Evolutionary conservation across 2,888 invertebrate species (phyloP), one percentile per base, ranked within the genome.

Genomic region (Pseudococcus viburni): DNA sequence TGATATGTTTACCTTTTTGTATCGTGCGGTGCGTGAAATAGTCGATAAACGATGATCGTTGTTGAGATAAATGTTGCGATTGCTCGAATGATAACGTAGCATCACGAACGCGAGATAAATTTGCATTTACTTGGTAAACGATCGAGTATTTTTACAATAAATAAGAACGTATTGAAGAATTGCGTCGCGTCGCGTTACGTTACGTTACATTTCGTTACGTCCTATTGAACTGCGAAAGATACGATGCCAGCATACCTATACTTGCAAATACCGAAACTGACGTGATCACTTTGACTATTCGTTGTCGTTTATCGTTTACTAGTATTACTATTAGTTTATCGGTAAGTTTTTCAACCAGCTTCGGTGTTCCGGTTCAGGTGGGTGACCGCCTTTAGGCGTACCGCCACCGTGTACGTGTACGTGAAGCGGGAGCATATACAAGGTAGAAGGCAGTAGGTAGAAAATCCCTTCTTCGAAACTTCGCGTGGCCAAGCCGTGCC

Each of bases 401-500:
- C 12, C 26, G 15, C 26, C 39, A 12, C 39, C 33, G 33, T 7
- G 15, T 7, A 77, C 33, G 33, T 7, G 15, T 7, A 77, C 39
- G 33, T 17, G 26, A 17, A 33, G 19, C 33, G 15, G 4, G 17
- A 33, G 17, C 19, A 9, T n/a, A 7, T n/a, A 12, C 42, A 33
- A 33, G 77, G 26, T 19, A 17, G 77, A 17, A 33, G 33, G 33
- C n/a, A 77, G 33, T 33, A 55, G 15, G 55, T 48, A 55, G 22
- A 26, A 39, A 55, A 86, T 86, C 86, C 86, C 86, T 86, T 86
- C 86, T 64, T 39, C 42, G 48, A 39, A 68, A 33, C 68, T 86
- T 86, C 86, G 73, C 86, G 86, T 86, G 68, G 86, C 86, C 22
- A 64, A 73, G 59, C 64, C 86, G 86, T 73, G 73, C 86, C 86